phyloP scores from a whole-genome alignment of 1,140 invertebrate species.

The Hypsibius dujardini region DNA sequence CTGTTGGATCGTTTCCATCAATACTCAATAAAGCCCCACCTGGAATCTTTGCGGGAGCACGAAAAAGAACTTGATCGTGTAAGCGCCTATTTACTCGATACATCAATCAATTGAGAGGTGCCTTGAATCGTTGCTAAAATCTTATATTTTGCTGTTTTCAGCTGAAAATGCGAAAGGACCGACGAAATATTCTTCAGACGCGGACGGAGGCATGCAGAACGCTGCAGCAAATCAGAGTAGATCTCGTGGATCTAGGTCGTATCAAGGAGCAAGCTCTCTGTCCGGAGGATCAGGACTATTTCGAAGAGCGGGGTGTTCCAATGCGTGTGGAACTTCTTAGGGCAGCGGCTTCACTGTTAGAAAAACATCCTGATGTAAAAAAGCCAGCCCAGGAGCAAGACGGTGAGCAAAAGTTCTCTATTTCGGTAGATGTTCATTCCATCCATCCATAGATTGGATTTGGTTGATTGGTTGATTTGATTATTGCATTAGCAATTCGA shows the following conservation, averaged over 20 bases:
- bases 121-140: not conserved
- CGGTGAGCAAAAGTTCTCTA: too few species aligned
- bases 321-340: constrained; percentile 6
- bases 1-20: not conserved
- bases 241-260: not conserved
- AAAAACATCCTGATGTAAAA: constrained; percentile 14
- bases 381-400: constrained; percentile 6
- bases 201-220: not conserved
- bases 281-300: not conserved
- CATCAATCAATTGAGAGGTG: too few species aligned
- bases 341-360: not conserved
- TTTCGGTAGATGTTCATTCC: too few species aligned
- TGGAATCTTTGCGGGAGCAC: not conserved
- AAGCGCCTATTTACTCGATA: too few species aligned
- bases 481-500: too few species aligned
- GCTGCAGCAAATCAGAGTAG: constrained; percentile 2
- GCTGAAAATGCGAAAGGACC: not conserved
- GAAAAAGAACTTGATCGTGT: constrained; percentile 3
- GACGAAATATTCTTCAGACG: not conserved
- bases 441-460: too few species aligned
- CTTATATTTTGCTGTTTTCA: not conserved
- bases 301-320: not conserved
- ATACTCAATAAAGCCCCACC: not conserved
- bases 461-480: too few species aligned
- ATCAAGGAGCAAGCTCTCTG: not conserved